phyloP scores from a whole-genome alignment of 2,888 invertebrate genomes.

The Agrotis ipsilon region DNA sequence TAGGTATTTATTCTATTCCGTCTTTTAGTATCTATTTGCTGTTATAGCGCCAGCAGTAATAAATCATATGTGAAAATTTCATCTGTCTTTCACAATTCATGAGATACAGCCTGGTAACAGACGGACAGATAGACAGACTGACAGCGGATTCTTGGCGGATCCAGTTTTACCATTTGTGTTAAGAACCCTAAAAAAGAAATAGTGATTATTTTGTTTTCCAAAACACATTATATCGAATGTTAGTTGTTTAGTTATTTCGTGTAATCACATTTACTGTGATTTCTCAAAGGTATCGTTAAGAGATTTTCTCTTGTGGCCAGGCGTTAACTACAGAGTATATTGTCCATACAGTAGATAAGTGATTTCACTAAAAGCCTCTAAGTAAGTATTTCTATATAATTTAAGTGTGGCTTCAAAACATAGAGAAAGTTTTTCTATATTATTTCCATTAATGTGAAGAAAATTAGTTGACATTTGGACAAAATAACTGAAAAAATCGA shows the following conservation, averaged over 20 bases:
- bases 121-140: no score
- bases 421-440: background rate
- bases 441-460: no score
- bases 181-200: constrained; percentile 1
- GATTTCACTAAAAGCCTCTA: constrained; percentile 49
- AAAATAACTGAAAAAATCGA: background rate
- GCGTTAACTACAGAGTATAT: constrained; percentile 42
- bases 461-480: background rate
- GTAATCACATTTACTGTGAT: constrained; percentile 51
- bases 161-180: no score
- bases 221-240: background rate
- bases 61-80: no score
- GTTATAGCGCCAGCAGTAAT: no score
- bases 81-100: no score
- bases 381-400: constrained; percentile 39
- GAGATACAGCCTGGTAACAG: no score
- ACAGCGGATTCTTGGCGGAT: no score
- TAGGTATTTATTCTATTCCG: no score
- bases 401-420: background rate
- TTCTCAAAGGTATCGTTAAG: constrained; percentile 51
- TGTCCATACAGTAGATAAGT: constrained; percentile 35
- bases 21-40: no score
- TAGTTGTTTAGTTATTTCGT: constrained; percentile 24
- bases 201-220: constrained; percentile 17
- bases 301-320: constrained; percentile 27